A percentile compares a stretch with the other conserved stretches of the same genome.
Conservation (phyloP, 2,113 vertebrate genomes). For the Micromys minutus region DNA sequence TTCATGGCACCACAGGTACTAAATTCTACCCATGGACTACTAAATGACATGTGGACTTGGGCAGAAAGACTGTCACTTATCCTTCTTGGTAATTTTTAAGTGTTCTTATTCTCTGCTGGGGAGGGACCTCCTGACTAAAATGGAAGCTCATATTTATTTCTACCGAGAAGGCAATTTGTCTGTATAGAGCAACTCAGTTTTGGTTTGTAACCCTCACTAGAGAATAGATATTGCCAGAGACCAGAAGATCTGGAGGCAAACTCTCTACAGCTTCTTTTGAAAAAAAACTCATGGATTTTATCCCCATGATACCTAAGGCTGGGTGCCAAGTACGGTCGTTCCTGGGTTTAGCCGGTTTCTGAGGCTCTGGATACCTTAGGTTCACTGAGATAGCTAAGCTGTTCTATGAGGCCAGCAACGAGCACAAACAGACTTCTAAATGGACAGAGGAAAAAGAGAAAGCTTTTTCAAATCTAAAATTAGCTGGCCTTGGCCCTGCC, state of each 20-base stretch:
- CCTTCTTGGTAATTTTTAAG: neutral
- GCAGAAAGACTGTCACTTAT: neutral
- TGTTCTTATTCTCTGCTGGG: neutral
- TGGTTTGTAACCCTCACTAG: neutral
- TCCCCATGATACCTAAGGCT: neutral
- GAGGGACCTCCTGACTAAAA: neutral
- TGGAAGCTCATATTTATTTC: neutral
- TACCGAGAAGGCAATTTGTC: neutral
- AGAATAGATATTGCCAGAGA: neutral
- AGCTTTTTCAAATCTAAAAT: neutral
- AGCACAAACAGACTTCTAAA: neutral
- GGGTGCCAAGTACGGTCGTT: neutral
- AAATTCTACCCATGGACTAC: neutral
- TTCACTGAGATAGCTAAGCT: neutral
- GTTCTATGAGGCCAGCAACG: neutral
- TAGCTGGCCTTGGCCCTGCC: neutral
- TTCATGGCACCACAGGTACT: neutral
- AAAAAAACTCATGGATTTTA: neutral
- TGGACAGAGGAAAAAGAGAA: neutral
- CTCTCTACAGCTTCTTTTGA: neutral
- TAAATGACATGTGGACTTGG: neutral
- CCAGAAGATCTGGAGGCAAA: neutral
- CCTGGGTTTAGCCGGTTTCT: neutral
- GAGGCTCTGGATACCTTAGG: neutral
- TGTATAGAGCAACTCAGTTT: neutral